A percentile compares a stretch with the other conserved stretches of the same genome.
Conservation (phyloP, 2,888 invertebrate species). For the Ichneumon xanthorius region DNA sequence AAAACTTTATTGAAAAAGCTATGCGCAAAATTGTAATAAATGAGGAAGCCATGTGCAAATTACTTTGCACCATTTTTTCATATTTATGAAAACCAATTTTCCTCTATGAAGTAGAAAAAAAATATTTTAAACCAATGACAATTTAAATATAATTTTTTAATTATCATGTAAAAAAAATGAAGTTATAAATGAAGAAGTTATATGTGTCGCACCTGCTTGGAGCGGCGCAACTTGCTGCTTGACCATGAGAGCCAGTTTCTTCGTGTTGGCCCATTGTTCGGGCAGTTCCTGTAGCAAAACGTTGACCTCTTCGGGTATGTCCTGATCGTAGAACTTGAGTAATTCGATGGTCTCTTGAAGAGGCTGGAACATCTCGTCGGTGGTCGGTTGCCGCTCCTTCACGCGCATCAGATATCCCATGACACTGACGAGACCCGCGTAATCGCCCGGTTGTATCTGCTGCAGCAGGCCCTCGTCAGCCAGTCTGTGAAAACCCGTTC, state of each 20-base stretch:
- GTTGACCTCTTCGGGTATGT: slow-evolving; percentile 98
- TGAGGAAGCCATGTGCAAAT: too few species aligned
- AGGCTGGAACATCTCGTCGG: slow-evolving; percentile 98
- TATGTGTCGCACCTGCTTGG: slow-evolving; percentile 88
- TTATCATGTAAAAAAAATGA: background rate
- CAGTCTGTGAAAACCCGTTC: slow-evolving; percentile 69
- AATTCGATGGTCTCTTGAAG: slow-evolving; percentile 96
- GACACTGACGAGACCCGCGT: slow-evolving; percentile 94
- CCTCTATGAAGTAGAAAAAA: background rate
- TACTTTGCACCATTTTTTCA: too few species aligned
- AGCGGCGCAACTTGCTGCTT: slow-evolving; percentile 98
- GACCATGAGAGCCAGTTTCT: slow-evolving; percentile 95
- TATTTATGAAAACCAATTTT: background rate
- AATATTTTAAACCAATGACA: background rate
- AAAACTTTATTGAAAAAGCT: background rate
- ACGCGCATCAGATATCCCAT: slow-evolving; percentile 97
- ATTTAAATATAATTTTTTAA: background rate
- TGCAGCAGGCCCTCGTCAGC: slow-evolving; percentile 94
- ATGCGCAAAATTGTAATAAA: background rate
- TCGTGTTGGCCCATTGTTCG: slow-evolving; percentile 97
- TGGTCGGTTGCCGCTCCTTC: slow-evolving; percentile 94
- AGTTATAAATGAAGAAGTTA: background rate
- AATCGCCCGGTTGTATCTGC: slow-evolving; percentile 92
- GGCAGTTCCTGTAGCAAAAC: slow-evolving; percentile 96
- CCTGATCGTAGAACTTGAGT: slow-evolving; percentile 97